phyloP scores from a whole-genome alignment of 2,797 vertebrate genomes.

The Lacerta bilineata region DNA sequence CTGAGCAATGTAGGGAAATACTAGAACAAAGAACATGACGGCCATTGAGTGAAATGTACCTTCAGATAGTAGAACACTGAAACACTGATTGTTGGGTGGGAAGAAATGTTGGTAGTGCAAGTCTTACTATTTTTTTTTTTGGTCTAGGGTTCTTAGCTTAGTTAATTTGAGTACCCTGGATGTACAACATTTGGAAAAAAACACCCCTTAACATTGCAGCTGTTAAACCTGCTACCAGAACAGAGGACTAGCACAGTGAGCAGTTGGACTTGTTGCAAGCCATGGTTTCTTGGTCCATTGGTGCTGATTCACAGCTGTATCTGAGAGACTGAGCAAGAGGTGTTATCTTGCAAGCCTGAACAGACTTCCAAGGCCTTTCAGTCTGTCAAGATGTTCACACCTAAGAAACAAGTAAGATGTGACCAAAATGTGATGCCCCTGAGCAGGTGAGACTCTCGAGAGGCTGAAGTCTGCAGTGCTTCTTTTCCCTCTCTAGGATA shows the following conservation, averaged over 20 bases:
- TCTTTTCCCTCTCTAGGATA: background rate
- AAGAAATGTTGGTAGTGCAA: background rate
- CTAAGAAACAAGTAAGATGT: background rate
- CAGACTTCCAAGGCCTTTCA: background rate
- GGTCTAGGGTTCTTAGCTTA: no score
- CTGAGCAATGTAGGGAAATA: no score
- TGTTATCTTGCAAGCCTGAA: background rate
- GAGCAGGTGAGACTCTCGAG: background rate
- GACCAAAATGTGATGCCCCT: background rate
- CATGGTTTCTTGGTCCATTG: background rate
- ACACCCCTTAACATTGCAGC: background rate
- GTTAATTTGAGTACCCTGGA: background rate
- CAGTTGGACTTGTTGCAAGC: background rate
- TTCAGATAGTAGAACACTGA: background rate
- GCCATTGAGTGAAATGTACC: background rate
- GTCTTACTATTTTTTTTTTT: background rate
- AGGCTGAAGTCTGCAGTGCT: background rate
- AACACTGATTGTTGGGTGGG: background rate
- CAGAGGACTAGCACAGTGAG: background rate
- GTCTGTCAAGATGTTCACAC: background rate
- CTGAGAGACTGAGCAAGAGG: background rate
- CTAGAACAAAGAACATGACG: background rate
- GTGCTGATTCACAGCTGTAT: background rate
- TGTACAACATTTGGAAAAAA: background rate
- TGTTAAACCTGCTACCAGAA: background rate